phyloP scores from a whole-genome alignment of 2,113 vertebrate species.

The Taurulus bubalis region DNA sequence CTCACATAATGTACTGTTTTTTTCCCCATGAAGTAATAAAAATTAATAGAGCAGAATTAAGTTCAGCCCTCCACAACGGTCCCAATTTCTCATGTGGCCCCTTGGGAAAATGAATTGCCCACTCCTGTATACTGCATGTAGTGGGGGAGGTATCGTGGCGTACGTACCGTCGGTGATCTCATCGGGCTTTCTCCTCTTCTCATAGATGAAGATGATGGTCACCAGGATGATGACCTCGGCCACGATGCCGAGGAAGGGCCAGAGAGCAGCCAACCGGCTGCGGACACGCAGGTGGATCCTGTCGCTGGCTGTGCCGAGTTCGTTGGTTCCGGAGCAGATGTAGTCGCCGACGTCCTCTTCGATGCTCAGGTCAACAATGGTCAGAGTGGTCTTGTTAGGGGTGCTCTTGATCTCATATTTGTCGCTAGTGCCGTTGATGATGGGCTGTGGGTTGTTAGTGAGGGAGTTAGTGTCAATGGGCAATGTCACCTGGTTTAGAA shows the following conservation, averaged over 20 bases:
- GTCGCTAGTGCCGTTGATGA: conserved; percentile 77
- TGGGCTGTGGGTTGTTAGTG: not conserved
- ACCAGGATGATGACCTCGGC: conserved; percentile 94
- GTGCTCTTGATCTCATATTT: conserved; percentile 83
- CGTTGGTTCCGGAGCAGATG: conserved; percentile 81
- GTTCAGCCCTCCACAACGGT: not conserved
- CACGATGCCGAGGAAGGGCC: conserved; percentile 98
- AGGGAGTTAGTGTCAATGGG: not conserved
- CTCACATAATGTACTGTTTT: not conserved
- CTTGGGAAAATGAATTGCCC: not conserved
- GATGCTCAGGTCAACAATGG: conserved; percentile 80
- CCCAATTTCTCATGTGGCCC: not conserved
- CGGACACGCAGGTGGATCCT: conserved; percentile 87
- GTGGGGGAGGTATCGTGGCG: not conserved
- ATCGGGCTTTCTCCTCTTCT: conserved; percentile 96
- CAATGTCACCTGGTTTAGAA: not conserved
- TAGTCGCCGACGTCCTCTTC: conserved; percentile 85
- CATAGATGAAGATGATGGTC: conserved; percentile 96
- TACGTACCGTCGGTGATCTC: conserved; percentile 91
- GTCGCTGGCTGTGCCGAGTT: not conserved
- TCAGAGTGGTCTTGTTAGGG: conserved; percentile 82
- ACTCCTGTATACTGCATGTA: not conserved
- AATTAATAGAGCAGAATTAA: not conserved
- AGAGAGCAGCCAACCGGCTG: conserved; percentile 92
- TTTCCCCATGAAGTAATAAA: not conserved